Evolutionary conservation across 2,888 invertebrate species (phyloP).

Genomic region (Melinaea menophilus): DNA sequence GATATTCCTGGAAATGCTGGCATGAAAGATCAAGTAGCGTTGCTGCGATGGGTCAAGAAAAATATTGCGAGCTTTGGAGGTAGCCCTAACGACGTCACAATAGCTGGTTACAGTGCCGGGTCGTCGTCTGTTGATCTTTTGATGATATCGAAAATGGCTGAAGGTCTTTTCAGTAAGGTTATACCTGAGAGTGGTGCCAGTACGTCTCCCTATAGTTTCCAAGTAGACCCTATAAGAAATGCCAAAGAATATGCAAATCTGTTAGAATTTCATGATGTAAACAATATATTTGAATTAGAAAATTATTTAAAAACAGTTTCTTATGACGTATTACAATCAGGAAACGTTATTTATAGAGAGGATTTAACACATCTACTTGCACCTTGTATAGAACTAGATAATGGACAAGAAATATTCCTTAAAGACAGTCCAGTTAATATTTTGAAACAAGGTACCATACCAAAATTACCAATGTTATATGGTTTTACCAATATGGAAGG

Average conservation of each 20-base stretch:
- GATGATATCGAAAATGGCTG: constrained; percentile 32
- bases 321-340: neutral
- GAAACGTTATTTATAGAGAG: neutral
- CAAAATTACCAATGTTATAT: constrained; percentile 1
- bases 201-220: constrained; percentile 29
- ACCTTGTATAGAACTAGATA: neutral
- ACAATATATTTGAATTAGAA: neutral
- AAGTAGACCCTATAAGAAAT: constrained; percentile 32
- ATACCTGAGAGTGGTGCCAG: constrained; percentile 34
- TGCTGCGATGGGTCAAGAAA: constrained; percentile 32
- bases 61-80: constrained; percentile 4
- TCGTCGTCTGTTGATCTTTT: constrained; percentile 34
- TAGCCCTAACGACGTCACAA: constrained; percentile 42
- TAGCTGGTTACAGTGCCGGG: constrained; percentile 41
- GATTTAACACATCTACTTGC: neutral
- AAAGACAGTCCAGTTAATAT: neutral
- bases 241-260: constrained; percentile 26
- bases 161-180: constrained; percentile 31
- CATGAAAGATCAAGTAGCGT: constrained; percentile 52
- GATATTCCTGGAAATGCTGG: constrained; percentile 54
- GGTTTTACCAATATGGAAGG: constrained; percentile 2
- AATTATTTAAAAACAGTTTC: neutral
- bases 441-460: neutral
- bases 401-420: constrained; percentile 2
- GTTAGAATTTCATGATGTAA: neutral